Evolutionary conservation across 53 echinoderm and acorn worm species (phyloP).

Genomic region (Antedon mediterranea): DNA sequence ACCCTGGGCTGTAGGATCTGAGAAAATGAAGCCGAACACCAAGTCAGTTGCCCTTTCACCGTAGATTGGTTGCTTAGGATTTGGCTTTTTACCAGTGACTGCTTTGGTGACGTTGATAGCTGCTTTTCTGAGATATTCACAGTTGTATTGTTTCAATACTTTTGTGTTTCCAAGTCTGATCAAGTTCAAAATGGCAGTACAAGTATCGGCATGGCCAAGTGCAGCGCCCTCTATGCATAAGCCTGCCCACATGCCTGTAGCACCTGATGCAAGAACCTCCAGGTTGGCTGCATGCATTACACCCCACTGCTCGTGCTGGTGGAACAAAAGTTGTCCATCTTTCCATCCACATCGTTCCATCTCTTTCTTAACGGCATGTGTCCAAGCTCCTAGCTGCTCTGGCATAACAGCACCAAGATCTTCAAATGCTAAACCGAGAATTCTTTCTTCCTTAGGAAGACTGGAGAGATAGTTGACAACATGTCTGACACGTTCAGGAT

Average conservation of each 20-base stretch:
- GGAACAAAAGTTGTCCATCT: slow-evolving; percentile 22
- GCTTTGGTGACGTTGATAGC: slow-evolving; percentile 28
- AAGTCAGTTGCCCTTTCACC: slow-evolving; percentile 11
- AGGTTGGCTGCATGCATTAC: slow-evolving; percentile 16
- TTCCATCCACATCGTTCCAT: slow-evolving; percentile 20
- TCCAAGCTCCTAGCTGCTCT: slow-evolving; percentile 25
- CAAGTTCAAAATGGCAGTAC: slow-evolving; percentile 19
- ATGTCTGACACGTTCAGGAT: slow-evolving; percentile 20
- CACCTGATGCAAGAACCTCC: slow-evolving; percentile 11
- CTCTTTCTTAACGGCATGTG: slow-evolving; percentile 23
- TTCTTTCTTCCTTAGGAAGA: slow-evolving; percentile 19
- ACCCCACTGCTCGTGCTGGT: slow-evolving; percentile 38
- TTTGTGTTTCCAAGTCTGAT: slow-evolving; percentile 16
- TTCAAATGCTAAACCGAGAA: slow-evolving; percentile 29
- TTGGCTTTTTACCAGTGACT: slow-evolving; percentile 17
- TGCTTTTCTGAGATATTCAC: slow-evolving; percentile 18
- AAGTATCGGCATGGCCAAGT: slow-evolving; percentile 18
- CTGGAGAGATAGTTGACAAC: slow-evolving; percentile 24
- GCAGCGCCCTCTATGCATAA: not conserved
- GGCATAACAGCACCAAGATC: slow-evolving; percentile 26
- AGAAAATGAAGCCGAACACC: slow-evolving; percentile 10
- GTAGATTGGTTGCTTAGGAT: slow-evolving; percentile 29
- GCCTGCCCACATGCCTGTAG: slow-evolving; percentile 28
- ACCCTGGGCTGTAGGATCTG: no score
- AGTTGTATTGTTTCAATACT: slow-evolving; percentile 21